Percentiles rank a stretch among this genome's conserved stretches.
phyloP scores from a whole-genome alignment of 2,797 vertebrate genomes.

The Poecilia gillii region DNA sequence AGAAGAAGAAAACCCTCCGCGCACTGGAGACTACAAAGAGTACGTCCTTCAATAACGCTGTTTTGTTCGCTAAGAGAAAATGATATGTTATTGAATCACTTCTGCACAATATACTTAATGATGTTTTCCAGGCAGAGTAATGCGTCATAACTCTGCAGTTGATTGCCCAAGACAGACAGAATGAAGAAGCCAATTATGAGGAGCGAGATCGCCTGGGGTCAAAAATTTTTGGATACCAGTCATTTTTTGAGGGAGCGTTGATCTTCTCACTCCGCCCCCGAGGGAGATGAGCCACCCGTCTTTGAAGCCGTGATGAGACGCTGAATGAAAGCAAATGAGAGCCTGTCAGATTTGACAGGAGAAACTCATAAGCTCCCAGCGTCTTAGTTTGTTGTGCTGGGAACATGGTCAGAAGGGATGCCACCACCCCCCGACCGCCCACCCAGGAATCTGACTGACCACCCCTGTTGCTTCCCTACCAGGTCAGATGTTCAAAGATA shows the following conservation, averaged over 20 bases:
- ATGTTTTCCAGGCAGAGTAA: slow-evolving; percentile 72
- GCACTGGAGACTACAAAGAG: slow-evolving; percentile 28
- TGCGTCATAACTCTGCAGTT: slow-evolving; percentile 69
- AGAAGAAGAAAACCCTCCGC: slow-evolving; percentile 42
- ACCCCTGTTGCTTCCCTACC: slow-evolving; percentile 7
- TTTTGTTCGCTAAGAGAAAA: slow-evolving; percentile 70
- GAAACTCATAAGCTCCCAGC: slow-evolving; percentile 66
- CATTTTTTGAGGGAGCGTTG: slow-evolving; percentile 70
- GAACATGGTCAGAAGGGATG: slow-evolving; percentile 31
- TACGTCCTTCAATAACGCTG: slow-evolving; percentile 30
- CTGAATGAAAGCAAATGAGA: slow-evolving; percentile 78
- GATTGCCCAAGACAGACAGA: slow-evolving; percentile 69
- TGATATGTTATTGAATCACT: slow-evolving; percentile 75
- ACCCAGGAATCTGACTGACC: slow-evolving; percentile 17
- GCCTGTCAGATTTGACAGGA: slow-evolving; percentile 74
- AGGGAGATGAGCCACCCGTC: slow-evolving; percentile 69
- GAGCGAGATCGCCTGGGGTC: slow-evolving; percentile 70
- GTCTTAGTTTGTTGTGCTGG: slow-evolving; percentile 44
- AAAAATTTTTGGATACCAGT: slow-evolving; percentile 78
- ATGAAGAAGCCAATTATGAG: slow-evolving; percentile 73
- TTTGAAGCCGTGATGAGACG: slow-evolving; percentile 79
- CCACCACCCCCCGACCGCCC: neutral
- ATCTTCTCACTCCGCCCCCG: slow-evolving; percentile 59
- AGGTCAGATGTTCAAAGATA: slow-evolving; percentile 3
- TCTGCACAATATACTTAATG: slow-evolving; percentile 64